Evolutionary conservation across 2,113 vertebrate genomes (phyloP).

Genomic region (Aegotheles bennettii): DNA sequence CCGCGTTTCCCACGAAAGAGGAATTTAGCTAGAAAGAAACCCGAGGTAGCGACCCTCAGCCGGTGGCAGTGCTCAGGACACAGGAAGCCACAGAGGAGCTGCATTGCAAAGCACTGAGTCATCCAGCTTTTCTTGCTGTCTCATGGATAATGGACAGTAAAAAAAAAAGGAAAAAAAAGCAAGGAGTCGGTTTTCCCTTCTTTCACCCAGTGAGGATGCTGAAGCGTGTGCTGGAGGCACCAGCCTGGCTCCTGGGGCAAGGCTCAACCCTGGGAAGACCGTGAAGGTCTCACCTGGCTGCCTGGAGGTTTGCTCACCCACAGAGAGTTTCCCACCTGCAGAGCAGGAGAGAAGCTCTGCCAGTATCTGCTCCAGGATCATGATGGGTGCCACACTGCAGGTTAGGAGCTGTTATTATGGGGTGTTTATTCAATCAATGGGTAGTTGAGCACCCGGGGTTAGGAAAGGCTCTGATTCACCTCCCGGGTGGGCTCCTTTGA

Average conservation of each 20-base stretch:
- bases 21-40: not conserved
- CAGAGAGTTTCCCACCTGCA: not conserved
- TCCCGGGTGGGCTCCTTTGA: not conserved
- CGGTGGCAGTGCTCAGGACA: not conserved
- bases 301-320: not conserved
- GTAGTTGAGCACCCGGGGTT: not conserved
- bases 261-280: not conserved
- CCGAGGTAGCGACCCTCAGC: rapidly evolving
- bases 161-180: not conserved
- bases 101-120: conserved; percentile 35
- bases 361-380: rapidly evolving
- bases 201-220: not conserved
- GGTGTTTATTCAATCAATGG: not conserved
- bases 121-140: not conserved
- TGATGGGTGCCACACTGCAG: not conserved
- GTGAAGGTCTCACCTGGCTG: not conserved
- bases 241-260: not conserved
- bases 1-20: rapidly evolving
- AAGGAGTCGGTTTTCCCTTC: not conserved
- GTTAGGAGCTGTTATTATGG: not conserved
- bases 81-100: not conserved
- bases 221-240: not conserved
- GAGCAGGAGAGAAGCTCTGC: not conserved
- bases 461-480: conserved; percentile 13
- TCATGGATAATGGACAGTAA: not conserved